Evolutionary conservation across 2,888 invertebrate species (phyloP).

Genomic region (Drosophila nr. perissopoda): DNA sequence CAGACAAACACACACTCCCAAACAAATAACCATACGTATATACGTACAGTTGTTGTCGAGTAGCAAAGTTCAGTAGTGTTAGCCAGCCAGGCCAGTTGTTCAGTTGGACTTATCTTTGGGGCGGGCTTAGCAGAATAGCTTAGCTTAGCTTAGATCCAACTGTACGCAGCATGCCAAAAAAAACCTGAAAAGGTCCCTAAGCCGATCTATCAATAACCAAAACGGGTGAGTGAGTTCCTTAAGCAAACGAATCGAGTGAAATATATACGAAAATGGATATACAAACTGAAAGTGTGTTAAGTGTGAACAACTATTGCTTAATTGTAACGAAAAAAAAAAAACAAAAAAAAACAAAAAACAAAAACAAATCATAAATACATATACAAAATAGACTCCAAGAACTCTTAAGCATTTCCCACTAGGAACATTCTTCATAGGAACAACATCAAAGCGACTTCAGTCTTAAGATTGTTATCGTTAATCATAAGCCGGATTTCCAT

Average conservation of each 20-base stretch:
- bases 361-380: neutral
- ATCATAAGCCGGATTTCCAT: conserved; percentile 58
- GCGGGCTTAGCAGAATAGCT: conserved; percentile 31
- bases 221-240: conserved; percentile 70
- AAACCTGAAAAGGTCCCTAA: conserved; percentile 28
- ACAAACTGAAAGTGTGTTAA: conserved; percentile 44
- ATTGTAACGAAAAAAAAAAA: neutral
- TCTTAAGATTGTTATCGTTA: conserved; percentile 57
- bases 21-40: conserved; percentile 1
- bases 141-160: conserved; percentile 57
- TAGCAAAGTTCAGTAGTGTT: conserved; percentile 42
- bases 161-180: conserved; percentile 55
- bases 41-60: conserved; percentile 29
- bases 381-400: conserved; percentile 36
- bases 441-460: conserved; percentile 56
- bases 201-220: conserved; percentile 40
- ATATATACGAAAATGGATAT: conserved; percentile 39
- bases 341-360: conserved; percentile 2
- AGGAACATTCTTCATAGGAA: conserved; percentile 59
- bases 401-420: conserved; percentile 42
- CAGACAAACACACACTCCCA: neutral
- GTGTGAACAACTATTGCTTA: conserved; percentile 23
- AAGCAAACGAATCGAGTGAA: conserved; percentile 42
- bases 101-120: conserved; percentile 41
- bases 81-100: conserved; percentile 32